Evolutionary conservation across 2,113 vertebrate species (phyloP).

Genomic region (Athene noctua): DNA sequence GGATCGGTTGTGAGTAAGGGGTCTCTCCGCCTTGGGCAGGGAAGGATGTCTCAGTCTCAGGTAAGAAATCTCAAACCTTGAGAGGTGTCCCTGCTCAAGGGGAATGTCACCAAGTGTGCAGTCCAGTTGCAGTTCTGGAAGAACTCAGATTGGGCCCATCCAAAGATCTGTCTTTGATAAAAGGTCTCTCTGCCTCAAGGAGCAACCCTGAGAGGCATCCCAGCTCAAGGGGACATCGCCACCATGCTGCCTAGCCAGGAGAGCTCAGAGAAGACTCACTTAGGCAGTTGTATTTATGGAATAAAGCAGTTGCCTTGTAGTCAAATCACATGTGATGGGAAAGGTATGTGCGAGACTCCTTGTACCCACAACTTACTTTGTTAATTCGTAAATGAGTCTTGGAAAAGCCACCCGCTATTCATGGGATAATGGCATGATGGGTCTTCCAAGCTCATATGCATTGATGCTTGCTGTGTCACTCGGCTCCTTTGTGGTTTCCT

Average conservation of each 20-base stretch:
- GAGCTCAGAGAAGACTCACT: not conserved
- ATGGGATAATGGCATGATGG: not conserved
- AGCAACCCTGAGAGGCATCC: not conserved
- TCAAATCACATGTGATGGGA: not conserved
- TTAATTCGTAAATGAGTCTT: not conserved
- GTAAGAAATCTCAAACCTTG: too few relatives aligned
- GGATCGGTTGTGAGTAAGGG: too few relatives aligned
- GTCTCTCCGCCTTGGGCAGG: too few relatives aligned
- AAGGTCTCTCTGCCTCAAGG: not conserved
- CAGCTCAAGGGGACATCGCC: not conserved
- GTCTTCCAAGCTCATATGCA: not conserved
- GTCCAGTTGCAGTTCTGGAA: too few relatives aligned
- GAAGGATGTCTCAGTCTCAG: too few relatives aligned
- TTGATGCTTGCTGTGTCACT: not conserved
- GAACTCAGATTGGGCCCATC: too few relatives aligned
- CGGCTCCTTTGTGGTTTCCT: not conserved
- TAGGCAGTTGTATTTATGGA: not conserved
- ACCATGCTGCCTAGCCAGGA: not conserved
- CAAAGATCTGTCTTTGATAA: not conserved
- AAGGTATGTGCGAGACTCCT: not conserved
- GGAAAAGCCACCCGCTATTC: not conserved
- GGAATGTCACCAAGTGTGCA: too few relatives aligned
- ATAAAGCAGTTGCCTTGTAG: not conserved
- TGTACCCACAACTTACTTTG: not conserved
- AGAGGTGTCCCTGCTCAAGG: too few relatives aligned